Percentiles rank a stretch among this genome's conserved stretches.
These are phyloP conservation scores for Athripsodes cinereus DNA, from an alignment of 2,888 invertebrate species.

Conservation along the genomic window DNA sequence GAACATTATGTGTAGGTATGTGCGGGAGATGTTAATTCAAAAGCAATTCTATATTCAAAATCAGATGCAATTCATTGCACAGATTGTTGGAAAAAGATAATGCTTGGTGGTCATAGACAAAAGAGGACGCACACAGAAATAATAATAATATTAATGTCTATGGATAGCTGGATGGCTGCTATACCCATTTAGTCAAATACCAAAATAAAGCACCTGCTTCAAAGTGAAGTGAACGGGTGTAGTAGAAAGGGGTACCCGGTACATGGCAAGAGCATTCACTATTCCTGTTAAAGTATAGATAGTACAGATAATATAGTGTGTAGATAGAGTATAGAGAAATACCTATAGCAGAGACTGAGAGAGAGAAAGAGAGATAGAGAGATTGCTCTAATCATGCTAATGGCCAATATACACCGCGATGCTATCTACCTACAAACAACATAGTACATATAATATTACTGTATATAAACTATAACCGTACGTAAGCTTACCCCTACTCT, in stretches of 20 bases:
- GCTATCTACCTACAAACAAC: constrained; percentile 14
- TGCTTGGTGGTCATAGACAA: too few relatives aligned
- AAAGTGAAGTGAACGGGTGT: constrained; percentile 1
- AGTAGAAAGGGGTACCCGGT: neutral
- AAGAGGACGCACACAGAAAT: neutral
- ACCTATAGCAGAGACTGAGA: constrained; percentile 6
- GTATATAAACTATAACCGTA: too few relatives aligned
- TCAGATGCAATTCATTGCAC: too few relatives aligned
- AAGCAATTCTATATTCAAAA: too few relatives aligned
- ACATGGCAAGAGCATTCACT: constrained; percentile 7
- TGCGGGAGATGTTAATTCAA: too few relatives aligned
- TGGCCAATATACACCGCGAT: constrained; percentile 47
- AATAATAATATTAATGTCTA: neutral
- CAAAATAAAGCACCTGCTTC: constrained; percentile 6
- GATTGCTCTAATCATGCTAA: constrained; percentile 50
- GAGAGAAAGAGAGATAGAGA: constrained; percentile 23
- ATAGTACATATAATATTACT: too few relatives aligned
- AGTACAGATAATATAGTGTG: neutral
- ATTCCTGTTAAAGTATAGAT: constrained; percentile 1
- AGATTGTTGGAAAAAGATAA: too few relatives aligned
- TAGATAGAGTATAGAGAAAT: neutral
- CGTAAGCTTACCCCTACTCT: too few relatives aligned
- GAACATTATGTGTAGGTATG: too few relatives aligned
- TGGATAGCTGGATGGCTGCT: too few relatives aligned
- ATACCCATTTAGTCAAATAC: neutral